phyloP scores from a whole-genome alignment of 92 coral and sea anemone genomes.

The Chrysogorgia sp. region DNA sequence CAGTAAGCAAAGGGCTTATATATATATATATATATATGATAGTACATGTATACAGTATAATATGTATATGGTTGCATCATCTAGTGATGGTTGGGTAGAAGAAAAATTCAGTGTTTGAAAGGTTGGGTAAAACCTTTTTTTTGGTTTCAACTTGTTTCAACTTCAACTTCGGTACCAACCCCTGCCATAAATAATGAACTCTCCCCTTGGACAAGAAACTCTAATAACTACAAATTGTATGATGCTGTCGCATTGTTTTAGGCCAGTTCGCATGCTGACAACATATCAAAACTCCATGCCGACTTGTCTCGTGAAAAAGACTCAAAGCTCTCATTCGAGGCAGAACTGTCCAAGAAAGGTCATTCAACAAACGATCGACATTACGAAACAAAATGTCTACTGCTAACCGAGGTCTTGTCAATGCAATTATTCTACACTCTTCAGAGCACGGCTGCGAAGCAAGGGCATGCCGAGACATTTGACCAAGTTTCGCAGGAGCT shows the following conservation, averaged over 20 bases:
- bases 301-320: slow-evolving; percentile 70
- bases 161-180: background rate
- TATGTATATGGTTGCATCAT: too few species aligned
- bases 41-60: too few species aligned
- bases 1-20: too few species aligned
- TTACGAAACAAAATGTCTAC: slow-evolving; percentile 64
- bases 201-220: too few species aligned
- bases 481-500: slow-evolving; percentile 18
- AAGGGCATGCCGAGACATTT: slow-evolving; percentile 10
- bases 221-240: too few species aligned
- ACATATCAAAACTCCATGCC: slow-evolving; percentile 66
- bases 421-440: slow-evolving; percentile 87
- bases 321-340: slow-evolving; percentile 45
- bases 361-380: slow-evolving; percentile 55
- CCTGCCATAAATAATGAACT: too few species aligned
- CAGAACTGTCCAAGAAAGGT: slow-evolving; percentile 55
- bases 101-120: too few species aligned
- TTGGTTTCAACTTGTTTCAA: too few species aligned
- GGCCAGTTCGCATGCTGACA: slow-evolving; percentile 63
- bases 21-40: too few species aligned
- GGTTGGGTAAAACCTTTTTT: too few species aligned
- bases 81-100: too few species aligned
- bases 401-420: slow-evolving; percentile 78
- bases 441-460: slow-evolving; percentile 51
- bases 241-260: slow-evolving; percentile 1